Conservation (phyloP, 1,140 invertebrate genomes). For the Schlechtendalia chinensis region DNA sequence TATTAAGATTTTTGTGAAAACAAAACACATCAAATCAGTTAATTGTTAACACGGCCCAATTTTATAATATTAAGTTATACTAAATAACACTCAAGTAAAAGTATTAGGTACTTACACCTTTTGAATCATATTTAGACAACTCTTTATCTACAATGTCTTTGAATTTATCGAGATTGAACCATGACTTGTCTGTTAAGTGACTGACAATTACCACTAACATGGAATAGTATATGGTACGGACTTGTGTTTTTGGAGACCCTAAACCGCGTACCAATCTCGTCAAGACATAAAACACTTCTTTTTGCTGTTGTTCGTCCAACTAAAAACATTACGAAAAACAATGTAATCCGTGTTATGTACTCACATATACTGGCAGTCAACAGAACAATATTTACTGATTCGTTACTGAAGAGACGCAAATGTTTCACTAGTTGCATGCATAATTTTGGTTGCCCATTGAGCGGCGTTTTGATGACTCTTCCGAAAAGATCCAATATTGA, state of each 20-base stretch:
- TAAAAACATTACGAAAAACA: not conserved
- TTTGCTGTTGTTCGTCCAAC: conserved; percentile 26
- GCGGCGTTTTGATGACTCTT: conserved; percentile 20
- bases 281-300: conserved; percentile 47
- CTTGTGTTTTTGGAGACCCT: conserved; percentile 36
- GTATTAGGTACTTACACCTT: conserved; percentile 27
- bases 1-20: too few relatives aligned
- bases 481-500: conserved; percentile 32
- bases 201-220: conserved; percentile 29
- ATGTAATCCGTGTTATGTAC: too few relatives aligned
- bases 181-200: conserved; percentile 17
- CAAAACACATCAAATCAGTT: too few relatives aligned
- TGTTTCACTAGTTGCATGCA: conserved; percentile 46
- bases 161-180: conserved; percentile 26
- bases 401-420: not conserved
- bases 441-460: conserved; percentile 37
- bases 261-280: conserved; percentile 47
- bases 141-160: conserved; percentile 49
- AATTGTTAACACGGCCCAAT: too few relatives aligned
- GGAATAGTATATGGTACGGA: conserved; percentile 39
- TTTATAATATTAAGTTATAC: too few relatives aligned
- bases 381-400: not conserved
- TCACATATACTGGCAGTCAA: too few relatives aligned
- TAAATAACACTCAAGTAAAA: not conserved
- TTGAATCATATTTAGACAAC: conserved; percentile 48